Conservation (phyloP, 2,888 invertebrate genomes). For the Eristalis arbustorum region DNA sequence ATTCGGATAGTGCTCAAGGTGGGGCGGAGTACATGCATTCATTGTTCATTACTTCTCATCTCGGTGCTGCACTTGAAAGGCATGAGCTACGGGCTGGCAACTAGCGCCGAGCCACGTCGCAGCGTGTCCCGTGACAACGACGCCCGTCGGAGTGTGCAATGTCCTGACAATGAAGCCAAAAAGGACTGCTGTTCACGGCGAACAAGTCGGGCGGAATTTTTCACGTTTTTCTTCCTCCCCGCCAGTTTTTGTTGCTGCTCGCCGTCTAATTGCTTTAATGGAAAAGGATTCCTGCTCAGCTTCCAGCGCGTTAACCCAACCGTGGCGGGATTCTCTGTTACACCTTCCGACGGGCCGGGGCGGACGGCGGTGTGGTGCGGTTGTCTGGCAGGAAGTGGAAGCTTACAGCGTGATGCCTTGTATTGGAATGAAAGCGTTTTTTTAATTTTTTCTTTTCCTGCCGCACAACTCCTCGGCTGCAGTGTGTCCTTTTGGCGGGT, state of each 20-base stretch:
- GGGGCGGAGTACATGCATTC: not conserved
- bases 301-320: conserved; percentile 57
- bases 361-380: not conserved
- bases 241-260: not conserved
- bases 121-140: not conserved
- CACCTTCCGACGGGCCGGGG: conserved; percentile 17
- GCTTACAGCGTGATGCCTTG: conserved; percentile 37
- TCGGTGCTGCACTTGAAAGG: not conserved
- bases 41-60: not conserved
- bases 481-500: not conserved
- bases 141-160: not conserved
- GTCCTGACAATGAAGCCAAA: not conserved
- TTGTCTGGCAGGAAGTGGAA: conserved; percentile 53
- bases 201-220: not conserved
- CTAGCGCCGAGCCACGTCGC: not conserved
- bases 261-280: conserved; percentile 65
- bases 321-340: conserved; percentile 42
- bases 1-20: not conserved
- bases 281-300: conserved; percentile 36
- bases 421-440: conserved; percentile 16
- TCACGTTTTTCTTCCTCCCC: no score
- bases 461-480: not conserved
- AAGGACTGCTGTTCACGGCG: not conserved
- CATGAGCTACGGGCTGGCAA: not conserved
- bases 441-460: conserved; percentile 7